Percentiles rank a stretch among this genome's conserved stretches.
phyloP scores from a whole-genome alignment of 2,797 vertebrate genomes.

The Lepilemur ruficaudatus region DNA sequence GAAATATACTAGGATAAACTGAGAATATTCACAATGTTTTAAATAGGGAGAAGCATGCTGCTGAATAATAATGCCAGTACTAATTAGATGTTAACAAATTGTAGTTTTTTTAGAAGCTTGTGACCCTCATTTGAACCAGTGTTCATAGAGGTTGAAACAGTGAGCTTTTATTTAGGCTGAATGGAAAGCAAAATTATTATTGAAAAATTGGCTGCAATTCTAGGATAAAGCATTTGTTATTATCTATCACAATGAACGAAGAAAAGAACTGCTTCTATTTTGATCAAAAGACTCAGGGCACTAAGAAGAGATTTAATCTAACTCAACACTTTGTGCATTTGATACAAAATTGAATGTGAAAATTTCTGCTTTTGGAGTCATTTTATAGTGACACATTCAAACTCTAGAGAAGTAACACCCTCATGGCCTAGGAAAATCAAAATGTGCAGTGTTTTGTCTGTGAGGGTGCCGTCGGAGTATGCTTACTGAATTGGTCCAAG shows the following conservation, averaged over 20 bases:
- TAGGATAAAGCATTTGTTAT: slow-evolving; percentile 57
- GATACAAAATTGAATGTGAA: slow-evolving; percentile 55
- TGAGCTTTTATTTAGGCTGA: slow-evolving; percentile 67
- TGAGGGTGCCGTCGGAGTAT: not conserved
- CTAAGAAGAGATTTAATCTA: slow-evolving; percentile 66
- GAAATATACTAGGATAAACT: slow-evolving; percentile 14
- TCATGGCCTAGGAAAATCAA: slow-evolving; percentile 45
- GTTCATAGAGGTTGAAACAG: slow-evolving; percentile 54
- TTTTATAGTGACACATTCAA: slow-evolving; percentile 50
- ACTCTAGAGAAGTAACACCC: slow-evolving; percentile 28
- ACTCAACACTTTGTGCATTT: slow-evolving; percentile 49
- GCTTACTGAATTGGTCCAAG: not conserved
- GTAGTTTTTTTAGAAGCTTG: not conserved
- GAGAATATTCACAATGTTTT: slow-evolving; percentile 47
- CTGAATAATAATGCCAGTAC: slow-evolving; percentile 29
- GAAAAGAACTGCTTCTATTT: slow-evolving; percentile 67
- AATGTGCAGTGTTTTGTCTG: slow-evolving; percentile 20
- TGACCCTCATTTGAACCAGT: slow-evolving; percentile 40
- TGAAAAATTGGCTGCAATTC: slow-evolving; percentile 67
- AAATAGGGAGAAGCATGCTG: slow-evolving; percentile 13
- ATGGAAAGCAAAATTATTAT: slow-evolving; percentile 68
- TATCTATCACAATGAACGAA: slow-evolving; percentile 65
- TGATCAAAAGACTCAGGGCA: slow-evolving; percentile 68
- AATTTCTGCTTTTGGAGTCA: slow-evolving; percentile 56
- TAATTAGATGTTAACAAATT: slow-evolving; percentile 37